Evolutionary conservation across 2,797 vertebrate genomes (phyloP).

Genomic region (Neoniphon sammara): DNA sequence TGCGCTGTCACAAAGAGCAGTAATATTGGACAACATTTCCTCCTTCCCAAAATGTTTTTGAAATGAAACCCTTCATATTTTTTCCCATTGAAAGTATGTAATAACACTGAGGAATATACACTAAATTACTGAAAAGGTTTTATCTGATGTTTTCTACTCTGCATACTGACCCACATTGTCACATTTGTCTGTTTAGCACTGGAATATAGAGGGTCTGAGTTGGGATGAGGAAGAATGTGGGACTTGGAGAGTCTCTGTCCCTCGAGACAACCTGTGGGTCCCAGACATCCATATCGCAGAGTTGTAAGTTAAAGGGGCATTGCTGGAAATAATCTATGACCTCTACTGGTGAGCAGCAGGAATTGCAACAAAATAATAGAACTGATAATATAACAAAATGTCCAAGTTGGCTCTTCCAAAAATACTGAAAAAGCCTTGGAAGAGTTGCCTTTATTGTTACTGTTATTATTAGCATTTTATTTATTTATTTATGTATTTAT

Average conservation of each 20-base stretch:
- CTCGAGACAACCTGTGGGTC: slow-evolving; percentile 63
- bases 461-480: too few species aligned
- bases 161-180: background rate
- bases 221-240: slow-evolving; percentile 74
- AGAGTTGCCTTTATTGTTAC: too few species aligned
- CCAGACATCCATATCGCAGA: slow-evolving; percentile 64
- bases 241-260: slow-evolving; percentile 52
- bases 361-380: too few species aligned
- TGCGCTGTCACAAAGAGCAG: too few species aligned
- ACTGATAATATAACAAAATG: too few species aligned
- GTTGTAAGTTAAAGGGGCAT: slow-evolving; percentile 52
- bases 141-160: background rate
- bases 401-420: too few species aligned
- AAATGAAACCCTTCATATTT: background rate
- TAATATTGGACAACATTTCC: too few species aligned
- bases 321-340: background rate
- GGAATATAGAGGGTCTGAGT: slow-evolving; percentile 66
- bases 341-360: too few species aligned
- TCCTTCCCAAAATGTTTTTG: background rate
- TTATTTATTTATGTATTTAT: too few species aligned
- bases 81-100: background rate
- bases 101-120: too few species aligned
- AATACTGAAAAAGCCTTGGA: too few species aligned
- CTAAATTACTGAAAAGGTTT: background rate
- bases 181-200: slow-evolving; percentile 50